These are phyloP conservation scores for Stratiolaelaps scimitus DNA, from an alignment of 1,140 invertebrate genomes.

Conservation along the genomic window DNA sequence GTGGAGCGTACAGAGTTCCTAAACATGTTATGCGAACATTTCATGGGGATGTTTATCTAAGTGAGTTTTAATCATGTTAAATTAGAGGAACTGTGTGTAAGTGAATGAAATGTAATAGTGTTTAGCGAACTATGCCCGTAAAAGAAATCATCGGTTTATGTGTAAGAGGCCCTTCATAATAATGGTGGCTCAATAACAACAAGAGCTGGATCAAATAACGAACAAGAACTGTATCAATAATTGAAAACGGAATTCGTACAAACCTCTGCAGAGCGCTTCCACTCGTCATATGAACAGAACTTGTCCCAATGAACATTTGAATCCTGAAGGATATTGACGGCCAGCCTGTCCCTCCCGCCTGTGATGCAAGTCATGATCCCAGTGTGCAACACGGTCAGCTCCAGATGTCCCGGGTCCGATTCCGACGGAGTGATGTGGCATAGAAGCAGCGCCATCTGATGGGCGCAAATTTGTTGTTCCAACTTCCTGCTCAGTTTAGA, in stretches of 20 bases:
- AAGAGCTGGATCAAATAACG: too few relatives aligned
- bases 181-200: too few relatives aligned
- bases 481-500: background rate
- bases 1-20: too few relatives aligned
- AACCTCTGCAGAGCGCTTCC: background rate
- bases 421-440: slow-evolving; percentile 22
- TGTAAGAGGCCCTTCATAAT: too few relatives aligned
- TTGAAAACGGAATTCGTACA: background rate
- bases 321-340: background rate
- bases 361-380: slow-evolving; percentile 7
- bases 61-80: too few relatives aligned
- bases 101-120: too few relatives aligned
- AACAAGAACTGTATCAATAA: too few relatives aligned
- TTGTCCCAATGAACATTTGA: background rate
- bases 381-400: slow-evolving; percentile 15
- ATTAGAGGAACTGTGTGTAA: too few relatives aligned
- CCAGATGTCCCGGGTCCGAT: background rate
- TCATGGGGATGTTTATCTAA: too few relatives aligned
- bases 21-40: too few relatives aligned
- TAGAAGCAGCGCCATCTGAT: slow-evolving; percentile 6
- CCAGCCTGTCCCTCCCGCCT: background rate
- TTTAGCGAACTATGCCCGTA: too few relatives aligned
- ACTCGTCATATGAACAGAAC: slow-evolving; percentile 6
- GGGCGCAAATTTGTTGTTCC: background rate
- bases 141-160: too few relatives aligned